Percentiles rank a stretch among this genome's conserved stretches.
Evolutionary conservation across 1,140 invertebrate species (phyloP).

Genomic region (Diuraphis noxia): DNA sequence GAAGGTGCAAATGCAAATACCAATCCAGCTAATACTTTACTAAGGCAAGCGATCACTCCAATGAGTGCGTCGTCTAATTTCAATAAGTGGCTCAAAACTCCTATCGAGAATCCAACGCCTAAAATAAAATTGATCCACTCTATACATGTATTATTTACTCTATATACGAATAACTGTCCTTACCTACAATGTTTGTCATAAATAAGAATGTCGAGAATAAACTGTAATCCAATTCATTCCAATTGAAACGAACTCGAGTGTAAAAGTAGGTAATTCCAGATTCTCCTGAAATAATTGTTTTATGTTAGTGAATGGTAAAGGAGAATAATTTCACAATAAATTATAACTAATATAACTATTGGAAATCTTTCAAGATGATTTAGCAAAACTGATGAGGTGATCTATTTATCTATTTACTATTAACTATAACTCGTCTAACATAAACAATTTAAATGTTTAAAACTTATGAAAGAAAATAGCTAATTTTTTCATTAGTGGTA

Average conservation of each 20-base stretch:
- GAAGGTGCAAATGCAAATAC: constrained; percentile 78
- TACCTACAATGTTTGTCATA: constrained; percentile 77
- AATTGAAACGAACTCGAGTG: constrained; percentile 78
- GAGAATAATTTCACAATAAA: background rate
- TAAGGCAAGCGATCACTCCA: constrained; percentile 76
- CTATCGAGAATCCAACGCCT: constrained; percentile 76
- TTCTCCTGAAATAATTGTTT: constrained; percentile 67
- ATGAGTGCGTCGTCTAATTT: constrained; percentile 79
- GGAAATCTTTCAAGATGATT: too few relatives aligned
- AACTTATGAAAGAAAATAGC: background rate
- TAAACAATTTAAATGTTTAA: background rate
- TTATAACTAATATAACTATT: too few relatives aligned
- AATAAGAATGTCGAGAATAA: constrained; percentile 80
- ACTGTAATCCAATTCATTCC: constrained; percentile 83
- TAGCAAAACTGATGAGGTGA: background rate
- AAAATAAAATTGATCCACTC: constrained; percentile 57
- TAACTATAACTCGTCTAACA: background rate
- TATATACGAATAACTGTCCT: constrained; percentile 64
- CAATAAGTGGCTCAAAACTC: constrained; percentile 75
- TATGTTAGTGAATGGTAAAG: background rate
- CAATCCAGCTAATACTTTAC: constrained; percentile 76
- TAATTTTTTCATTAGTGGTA: background rate
- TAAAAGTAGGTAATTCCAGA: constrained; percentile 80
- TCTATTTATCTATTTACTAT: background rate
- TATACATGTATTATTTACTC: constrained; percentile 60